A percentile compares a stretch with the other conserved stretches of the same genome.
Evolutionary conservation across 2,888 invertebrate species (phyloP).

Genomic region (Carabus problematicus): DNA sequence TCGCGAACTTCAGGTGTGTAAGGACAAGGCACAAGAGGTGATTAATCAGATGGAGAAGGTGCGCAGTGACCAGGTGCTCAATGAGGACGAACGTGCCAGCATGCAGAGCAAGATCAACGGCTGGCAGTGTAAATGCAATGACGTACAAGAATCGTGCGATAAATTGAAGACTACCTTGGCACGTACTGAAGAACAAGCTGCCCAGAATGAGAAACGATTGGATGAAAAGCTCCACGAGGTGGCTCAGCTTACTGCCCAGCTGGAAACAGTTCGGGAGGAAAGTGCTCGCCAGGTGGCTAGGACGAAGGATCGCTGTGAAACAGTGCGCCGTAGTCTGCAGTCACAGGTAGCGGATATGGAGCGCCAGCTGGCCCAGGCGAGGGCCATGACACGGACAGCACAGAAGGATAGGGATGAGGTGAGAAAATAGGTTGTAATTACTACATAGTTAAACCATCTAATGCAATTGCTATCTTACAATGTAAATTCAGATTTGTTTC

Average conservation of each 20-base stretch:
- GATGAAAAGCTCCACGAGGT: slow-evolving; percentile 75
- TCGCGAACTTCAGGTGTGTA: slow-evolving; percentile 68
- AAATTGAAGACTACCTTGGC: slow-evolving; percentile 58
- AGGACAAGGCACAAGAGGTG: slow-evolving; percentile 65
- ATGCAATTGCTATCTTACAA: too few relatives aligned
- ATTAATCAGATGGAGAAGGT: slow-evolving; percentile 63
- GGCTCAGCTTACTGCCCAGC: slow-evolving; percentile 68
- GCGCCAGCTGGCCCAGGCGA: slow-evolving; percentile 68
- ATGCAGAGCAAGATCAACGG: slow-evolving; percentile 55
- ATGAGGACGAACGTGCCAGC: slow-evolving; percentile 59
- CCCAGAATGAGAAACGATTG: slow-evolving; percentile 67
- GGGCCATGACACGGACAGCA: slow-evolving; percentile 69
- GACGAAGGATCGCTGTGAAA: slow-evolving; percentile 72
- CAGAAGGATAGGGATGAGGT: slow-evolving; percentile 74
- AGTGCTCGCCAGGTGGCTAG: slow-evolving; percentile 71
- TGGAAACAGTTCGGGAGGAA: slow-evolving; percentile 72
- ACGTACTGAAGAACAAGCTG: slow-evolving; percentile 65
- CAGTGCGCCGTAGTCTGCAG: slow-evolving; percentile 58
- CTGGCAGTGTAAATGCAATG: slow-evolving; percentile 50
- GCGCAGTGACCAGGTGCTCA: slow-evolving; percentile 61
- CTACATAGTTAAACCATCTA: too few relatives aligned
- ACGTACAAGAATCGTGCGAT: slow-evolving; percentile 54
- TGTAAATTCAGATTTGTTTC: too few relatives aligned
- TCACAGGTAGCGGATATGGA: slow-evolving; percentile 65
- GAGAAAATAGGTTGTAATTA: slow-evolving; percentile 25